These are phyloP conservation scores for Whitmania pigra DNA, from an alignment of 1,140 invertebrate genomes.

Conservation along the genomic window DNA sequence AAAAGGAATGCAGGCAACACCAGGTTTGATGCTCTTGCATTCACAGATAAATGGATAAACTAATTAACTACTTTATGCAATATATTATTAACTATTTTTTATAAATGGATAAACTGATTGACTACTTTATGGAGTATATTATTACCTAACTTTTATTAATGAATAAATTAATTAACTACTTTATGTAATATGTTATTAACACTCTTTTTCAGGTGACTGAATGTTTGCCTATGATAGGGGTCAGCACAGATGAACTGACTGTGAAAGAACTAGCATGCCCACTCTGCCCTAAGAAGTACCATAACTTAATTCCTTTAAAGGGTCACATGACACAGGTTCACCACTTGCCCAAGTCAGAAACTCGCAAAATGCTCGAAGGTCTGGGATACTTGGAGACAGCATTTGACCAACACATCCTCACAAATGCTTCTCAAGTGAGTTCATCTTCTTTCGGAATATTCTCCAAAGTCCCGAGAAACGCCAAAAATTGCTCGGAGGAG, in stretches of 20 bases:
- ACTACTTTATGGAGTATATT: too few species aligned
- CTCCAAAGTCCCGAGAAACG: too few species aligned
- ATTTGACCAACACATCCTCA: background rate
- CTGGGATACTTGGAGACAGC: conserved; percentile 14
- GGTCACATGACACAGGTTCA: conserved; percentile 20
- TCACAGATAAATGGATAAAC: background rate
- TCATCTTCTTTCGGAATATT: too few species aligned
- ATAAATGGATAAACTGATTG: too few species aligned
- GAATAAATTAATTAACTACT: background rate
- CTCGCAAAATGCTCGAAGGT: conserved; percentile 10
- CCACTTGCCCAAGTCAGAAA: conserved; percentile 12
- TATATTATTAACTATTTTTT: background rate
- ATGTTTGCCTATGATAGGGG: conserved; percentile 16
- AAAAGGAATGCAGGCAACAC: conserved; percentile 17
- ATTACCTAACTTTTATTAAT: too few species aligned
- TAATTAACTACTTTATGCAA: background rate
- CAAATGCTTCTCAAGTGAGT: background rate
- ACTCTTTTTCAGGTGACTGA: background rate
- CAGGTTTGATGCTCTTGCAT: conserved; percentile 5
- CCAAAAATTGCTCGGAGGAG: too few species aligned
- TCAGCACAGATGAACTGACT: conserved; percentile 18
- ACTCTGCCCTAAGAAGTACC: conserved; percentile 16
- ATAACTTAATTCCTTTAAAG: conserved; percentile 17
- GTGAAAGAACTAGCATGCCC: conserved; percentile 16
- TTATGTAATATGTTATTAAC: background rate